These are phyloP conservation scores for Dorcus parallelipipedus DNA, from an alignment of 2,888 invertebrate species.

Conservation along the genomic window DNA sequence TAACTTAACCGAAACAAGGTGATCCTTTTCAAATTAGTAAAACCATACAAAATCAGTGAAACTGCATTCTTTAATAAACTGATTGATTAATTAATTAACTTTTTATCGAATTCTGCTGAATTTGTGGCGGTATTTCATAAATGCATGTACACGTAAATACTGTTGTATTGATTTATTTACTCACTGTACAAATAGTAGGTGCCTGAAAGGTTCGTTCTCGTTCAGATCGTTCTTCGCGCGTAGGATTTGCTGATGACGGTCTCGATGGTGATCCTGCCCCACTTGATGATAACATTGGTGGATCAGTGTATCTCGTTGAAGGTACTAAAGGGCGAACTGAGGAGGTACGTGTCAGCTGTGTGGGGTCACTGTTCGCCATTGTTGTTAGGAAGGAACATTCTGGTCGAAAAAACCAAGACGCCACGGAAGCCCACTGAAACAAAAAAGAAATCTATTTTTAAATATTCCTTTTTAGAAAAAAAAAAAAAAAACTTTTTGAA, in stretches of 20 bases:
- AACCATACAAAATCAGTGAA: too few species aligned
- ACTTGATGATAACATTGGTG: constrained; percentile 12
- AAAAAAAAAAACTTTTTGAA: background rate
- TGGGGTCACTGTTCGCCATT: constrained; percentile 33
- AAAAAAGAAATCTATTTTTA: constrained; percentile 14
- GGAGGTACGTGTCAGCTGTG: constrained; percentile 24
- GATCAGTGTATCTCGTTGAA: constrained; percentile 14
- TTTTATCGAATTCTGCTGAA: too few species aligned
- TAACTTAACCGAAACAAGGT: too few species aligned
- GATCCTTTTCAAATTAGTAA: too few species aligned
- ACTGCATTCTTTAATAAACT: too few species aligned
- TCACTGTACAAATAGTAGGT: constrained; percentile 49
- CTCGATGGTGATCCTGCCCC: constrained; percentile 9
- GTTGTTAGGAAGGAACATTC: constrained; percentile 40
- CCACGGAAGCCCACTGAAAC: constrained; percentile 52
- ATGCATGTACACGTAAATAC: background rate
- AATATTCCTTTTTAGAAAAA: too few species aligned
- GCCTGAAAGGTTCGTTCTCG: constrained; percentile 40
- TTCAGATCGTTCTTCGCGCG: constrained; percentile 26
- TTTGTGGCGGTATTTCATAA: too few species aligned
- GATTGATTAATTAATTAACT: too few species aligned
- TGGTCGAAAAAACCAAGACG: constrained; percentile 51
- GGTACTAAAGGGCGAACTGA: constrained; percentile 22
- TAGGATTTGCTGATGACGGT: constrained; percentile 16
- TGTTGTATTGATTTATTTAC: constrained; percentile 17